Percentiles rank a stretch among this genome's conserved stretches.
Evolutionary conservation across 2,797 vertebrate species (phyloP).

Genomic region (Jordanella pulchra): DNA sequence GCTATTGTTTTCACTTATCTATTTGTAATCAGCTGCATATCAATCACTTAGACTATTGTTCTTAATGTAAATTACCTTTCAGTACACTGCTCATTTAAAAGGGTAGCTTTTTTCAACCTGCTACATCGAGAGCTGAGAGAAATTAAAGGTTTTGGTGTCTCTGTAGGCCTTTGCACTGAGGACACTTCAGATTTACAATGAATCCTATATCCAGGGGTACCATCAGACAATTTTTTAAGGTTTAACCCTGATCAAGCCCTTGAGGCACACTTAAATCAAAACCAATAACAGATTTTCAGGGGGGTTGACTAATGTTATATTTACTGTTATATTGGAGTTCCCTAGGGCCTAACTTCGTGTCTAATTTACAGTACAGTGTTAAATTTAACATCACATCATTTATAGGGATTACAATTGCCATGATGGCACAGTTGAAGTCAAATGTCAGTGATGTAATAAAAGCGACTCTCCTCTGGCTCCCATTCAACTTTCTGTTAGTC

Average conservation of each 20-base stretch:
- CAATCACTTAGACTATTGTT: conserved; percentile 29
- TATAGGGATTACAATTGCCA: not conserved
- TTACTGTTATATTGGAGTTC: not conserved
- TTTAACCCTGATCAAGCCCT: not conserved
- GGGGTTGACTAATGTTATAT: not conserved
- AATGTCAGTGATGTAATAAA: no score
- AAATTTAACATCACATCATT: not conserved
- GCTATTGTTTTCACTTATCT: conserved; percentile 38
- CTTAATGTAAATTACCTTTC: conserved; percentile 14
- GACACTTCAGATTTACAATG: not conserved
- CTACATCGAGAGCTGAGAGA: conserved; percentile 21
- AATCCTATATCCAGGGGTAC: not conserved
- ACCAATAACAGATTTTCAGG: not conserved
- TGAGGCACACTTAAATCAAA: not conserved
- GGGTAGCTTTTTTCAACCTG: conserved; percentile 6
- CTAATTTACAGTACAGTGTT: not conserved
- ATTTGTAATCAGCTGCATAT: conserved; percentile 27
- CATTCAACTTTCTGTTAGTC: no score
- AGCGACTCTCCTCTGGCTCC: no score
- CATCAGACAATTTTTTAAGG: no score
- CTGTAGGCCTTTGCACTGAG: conserved; percentile 9
- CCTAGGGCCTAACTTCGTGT: not conserved
- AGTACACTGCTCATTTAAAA: conserved; percentile 14
- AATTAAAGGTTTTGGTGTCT: conserved; percentile 1
- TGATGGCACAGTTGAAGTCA: no score